A percentile compares a stretch with the other conserved stretches of the same genome.
These are phyloP conservation scores for Chaetodon auriga DNA, from an alignment of 2,113 vertebrate species.

Conservation along the genomic window DNA sequence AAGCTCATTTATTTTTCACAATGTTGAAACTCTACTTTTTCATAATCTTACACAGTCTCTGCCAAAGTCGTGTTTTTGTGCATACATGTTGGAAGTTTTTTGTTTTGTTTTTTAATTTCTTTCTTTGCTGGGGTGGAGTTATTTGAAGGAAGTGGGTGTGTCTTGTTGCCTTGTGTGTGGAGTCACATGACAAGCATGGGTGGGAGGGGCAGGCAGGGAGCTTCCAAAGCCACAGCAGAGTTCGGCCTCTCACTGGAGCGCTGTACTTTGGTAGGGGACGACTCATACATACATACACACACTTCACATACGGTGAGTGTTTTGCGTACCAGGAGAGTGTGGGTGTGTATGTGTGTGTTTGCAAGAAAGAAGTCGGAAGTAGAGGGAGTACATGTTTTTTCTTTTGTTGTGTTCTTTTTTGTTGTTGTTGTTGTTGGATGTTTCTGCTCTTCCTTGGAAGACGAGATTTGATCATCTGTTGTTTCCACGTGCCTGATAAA, in stretches of 20 bases:
- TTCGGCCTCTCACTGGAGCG: constrained; percentile 75
- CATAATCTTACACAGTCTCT: not conserved
- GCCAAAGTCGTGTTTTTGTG: constrained; percentile 8
- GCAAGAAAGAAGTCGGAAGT: constrained; percentile 10
- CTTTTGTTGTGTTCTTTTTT: not conserved
- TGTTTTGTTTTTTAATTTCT: not conserved
- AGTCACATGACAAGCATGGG: constrained; percentile 76
- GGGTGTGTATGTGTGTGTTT: constrained; percentile 2
- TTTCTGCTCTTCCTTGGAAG: constrained; percentile 15
- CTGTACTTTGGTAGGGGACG: constrained; percentile 70
- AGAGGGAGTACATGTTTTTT: constrained; percentile 4
- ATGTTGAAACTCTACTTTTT: constrained; percentile 2
- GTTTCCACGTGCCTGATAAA: constrained; percentile 28
- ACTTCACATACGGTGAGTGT: constrained; percentile 76
- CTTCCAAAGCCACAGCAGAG: constrained; percentile 69
- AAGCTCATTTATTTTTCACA: not conserved
- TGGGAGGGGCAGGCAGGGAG: constrained; percentile 67
- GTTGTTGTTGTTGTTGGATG: not conserved
- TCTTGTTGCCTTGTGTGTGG: constrained; percentile 51
- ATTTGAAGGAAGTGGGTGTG: constrained; percentile 75
- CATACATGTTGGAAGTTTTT: not conserved
- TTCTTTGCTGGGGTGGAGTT: not conserved
- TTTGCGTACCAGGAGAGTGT: constrained; percentile 52
- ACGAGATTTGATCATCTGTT: constrained; percentile 30
- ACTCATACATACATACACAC: constrained; percentile 51